Evolutionary conservation across 37 sponge, comb jelly and placozoan species (phyloP), one percentile per base, ranked within the genome.

Genomic region (Mnemiopsis leidyi): DNA sequence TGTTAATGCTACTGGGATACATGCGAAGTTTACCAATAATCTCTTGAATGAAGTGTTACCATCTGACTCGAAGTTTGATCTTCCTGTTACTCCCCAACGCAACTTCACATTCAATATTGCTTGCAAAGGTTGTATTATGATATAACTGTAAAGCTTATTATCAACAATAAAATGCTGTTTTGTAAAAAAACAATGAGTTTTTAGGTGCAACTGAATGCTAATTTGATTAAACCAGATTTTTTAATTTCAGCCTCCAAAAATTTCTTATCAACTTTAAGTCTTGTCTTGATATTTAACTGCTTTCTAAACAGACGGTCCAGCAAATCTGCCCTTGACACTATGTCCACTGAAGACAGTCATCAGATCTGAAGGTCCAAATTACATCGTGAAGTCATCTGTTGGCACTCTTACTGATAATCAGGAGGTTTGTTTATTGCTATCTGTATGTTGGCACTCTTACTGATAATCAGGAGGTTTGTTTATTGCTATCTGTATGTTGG

Each of bases 1-100:
- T 79, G 82, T 79, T 32, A 79, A 79, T 21, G 32, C 82, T 9
- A 79, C 82, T 7, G 82, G 82, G 7, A 79, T 79, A 13, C 82
- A 79, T 79, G 82, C 82, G 7, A 16, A 32, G 35, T 32, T 33
- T 36, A 79, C 82, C 2, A 79, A 79, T 31, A 33, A 28, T 79
- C 82, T 79, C 82, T 36, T 79, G 82, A 79, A 79, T 21, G 2
- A 2, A 20, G 36, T 21, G 1, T 36, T 79, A 37, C 36, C 82
- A 33, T 23, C 38, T 9, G 82, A 79, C 29, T 29, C 23, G 1
- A 79, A 37, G 29, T 79, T 79, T 36, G 7, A 16, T 23, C 82
- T 79, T 13, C 82, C 82, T 33, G 82, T 79, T 18, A 79, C 82
- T 1, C 82, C 82, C 38, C 82, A 34, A 1, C 35, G 21, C 31